phyloP scores from a whole-genome alignment of 2,113 vertebrate species.

The Anolis carolinensis region DNA sequence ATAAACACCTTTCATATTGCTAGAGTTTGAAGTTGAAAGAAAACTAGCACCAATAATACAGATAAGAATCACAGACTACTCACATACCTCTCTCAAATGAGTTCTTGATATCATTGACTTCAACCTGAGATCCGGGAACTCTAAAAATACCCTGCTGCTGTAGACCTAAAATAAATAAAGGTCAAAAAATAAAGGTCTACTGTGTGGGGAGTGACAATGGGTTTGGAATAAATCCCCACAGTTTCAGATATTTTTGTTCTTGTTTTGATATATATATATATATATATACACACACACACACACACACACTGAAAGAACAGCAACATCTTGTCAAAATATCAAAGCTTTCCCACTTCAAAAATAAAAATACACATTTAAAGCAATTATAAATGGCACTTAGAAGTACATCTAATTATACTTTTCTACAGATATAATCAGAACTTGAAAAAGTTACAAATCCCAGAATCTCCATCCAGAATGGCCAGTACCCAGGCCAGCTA shows the following conservation, averaged over 20 bases:
- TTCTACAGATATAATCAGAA: no score
- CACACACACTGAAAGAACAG: background rate
- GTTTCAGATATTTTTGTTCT: background rate
- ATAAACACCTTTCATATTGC: background rate
- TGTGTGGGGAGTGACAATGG: no score
- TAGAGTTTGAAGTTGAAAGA: background rate
- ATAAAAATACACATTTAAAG: background rate
- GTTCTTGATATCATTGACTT: conserved; percentile 99
- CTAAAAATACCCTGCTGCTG: conserved; percentile 98
- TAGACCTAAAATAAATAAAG: conserved; percentile 81
- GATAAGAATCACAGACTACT: background rate
- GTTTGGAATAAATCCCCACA: background rate
- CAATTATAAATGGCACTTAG: background rate
- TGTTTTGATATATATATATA: background rate
- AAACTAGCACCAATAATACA: background rate
- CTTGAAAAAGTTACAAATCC: no score
- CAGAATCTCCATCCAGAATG: no score
- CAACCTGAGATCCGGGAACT: conserved; percentile 96
- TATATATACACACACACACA: no score
- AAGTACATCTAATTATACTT: no score
- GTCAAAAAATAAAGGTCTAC: background rate
- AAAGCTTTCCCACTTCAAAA: background rate
- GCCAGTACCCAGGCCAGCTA: no score
- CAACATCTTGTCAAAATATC: background rate
- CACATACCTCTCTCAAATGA: conserved; percentile 96